Evolutionary conservation across 2,797 vertebrate genomes (phyloP), one percentile per base, ranked within the genome.

Genomic region (Peromyscus nudipes): DNA sequence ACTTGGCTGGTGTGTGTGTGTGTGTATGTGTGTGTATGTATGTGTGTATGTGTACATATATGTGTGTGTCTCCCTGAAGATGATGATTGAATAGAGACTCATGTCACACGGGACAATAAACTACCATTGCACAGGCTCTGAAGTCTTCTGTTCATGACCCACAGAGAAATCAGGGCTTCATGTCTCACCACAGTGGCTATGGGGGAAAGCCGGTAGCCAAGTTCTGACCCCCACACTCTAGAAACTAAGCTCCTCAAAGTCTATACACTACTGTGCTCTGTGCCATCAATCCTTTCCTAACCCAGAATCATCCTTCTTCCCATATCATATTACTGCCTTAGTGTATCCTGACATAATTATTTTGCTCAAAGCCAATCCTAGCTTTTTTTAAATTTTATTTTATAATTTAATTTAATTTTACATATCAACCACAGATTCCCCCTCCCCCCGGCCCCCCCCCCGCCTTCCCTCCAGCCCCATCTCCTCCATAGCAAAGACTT

Each of bases 381-480:
- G 4, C 27, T 80, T 25, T 65, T 16, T 43, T 43, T 43, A 43
- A n/a, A 43, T 43, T 7, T 46, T 46, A 46, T 46, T 8, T 46
- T 46, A 46, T 46, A 57, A 19, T 97, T 97, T 95, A 46, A 46
- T 46, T 46, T 8, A 46, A 8, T 46, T 46, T 8, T 46, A 46
- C 46, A 46, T 46, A 46, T 46, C 46, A 46, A 6, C 46, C 46
- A 46, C 6, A 1, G 46, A 46, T 46, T 46, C 46, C 46, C 46
- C 85, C 89, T 80, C 46, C 46, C 46, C 43, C 6, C 43, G 6
- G 43, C 46, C n/a, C 43, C 43, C 0, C 5, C 43, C 43, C 5
- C 5, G 43, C 43, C 5, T 43, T 43, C 43, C 43, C 43, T 4
- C 43, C 43, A 43, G 43, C 43, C 43, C 43, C 43, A 43, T 43